These are phyloP conservation scores for Leptodactylus fallax DNA, from an alignment of 2,797 vertebrate genomes.

Conservation along the genomic window DNA sequence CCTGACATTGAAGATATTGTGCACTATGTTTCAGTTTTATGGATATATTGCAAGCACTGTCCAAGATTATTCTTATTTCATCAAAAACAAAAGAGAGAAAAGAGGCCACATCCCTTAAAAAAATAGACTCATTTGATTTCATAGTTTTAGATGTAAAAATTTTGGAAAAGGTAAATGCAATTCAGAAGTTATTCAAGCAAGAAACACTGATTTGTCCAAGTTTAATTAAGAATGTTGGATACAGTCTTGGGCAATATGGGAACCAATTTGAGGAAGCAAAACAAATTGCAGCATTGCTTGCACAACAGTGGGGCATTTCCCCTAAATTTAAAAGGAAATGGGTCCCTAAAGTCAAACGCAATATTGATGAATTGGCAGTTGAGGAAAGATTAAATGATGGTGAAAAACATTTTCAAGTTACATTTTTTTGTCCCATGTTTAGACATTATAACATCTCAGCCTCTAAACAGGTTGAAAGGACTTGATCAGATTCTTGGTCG, in stretches of 20 bases:
- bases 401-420: too few species aligned
- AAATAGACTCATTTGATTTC: background rate
- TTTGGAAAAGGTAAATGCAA: too few species aligned
- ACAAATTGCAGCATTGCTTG: background rate
- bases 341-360: background rate
- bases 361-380: background rate
- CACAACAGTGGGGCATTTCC: background rate
- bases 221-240: background rate
- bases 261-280: background rate
- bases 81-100: background rate
- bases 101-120: background rate
- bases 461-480: background rate
- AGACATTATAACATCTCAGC: background rate
- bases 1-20: background rate
- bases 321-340: background rate
- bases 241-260: background rate
- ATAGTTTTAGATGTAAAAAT: background rate
- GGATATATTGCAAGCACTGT: background rate
- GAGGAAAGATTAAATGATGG: too few species aligned
- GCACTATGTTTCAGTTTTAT: background rate
- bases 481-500: background rate
- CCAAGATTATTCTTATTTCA: background rate
- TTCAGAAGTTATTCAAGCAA: too few species aligned
- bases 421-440: too few species aligned
- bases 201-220: too few species aligned